Base-by-base conservation (phyloP, 1,140 invertebrate genomes). In the Nephotettix cincticeps region DNA sequence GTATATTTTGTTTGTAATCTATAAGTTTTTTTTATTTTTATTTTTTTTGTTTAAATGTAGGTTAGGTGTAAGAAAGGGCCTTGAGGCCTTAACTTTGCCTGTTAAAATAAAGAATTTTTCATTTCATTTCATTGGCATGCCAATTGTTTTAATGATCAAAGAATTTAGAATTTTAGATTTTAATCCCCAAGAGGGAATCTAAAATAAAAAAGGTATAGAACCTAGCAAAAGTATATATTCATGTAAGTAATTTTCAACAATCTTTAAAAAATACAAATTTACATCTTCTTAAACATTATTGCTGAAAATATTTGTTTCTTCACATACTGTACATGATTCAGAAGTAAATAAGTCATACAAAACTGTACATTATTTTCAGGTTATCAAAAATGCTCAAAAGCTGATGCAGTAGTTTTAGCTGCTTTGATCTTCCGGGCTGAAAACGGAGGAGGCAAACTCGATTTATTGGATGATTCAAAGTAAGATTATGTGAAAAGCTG, bases 401-500 rank as follows among this genome's bases (percentile, higher is more conserved):
- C 93, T 54, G 93, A 97, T 79, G 91, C 93, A 9, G 82, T 90
- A 1, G 86, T 89, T 77, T 80, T 98, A 40, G 95, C 88, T 0
- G 91, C 92, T 23, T 82, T 96, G 0, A 90, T 98, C 32, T 92
- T 94, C 77, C 84, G 92, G 72, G 88, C 92, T 19, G 86, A 90
- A 75, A 93, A 88, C 80, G 91, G 89, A 1, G 87, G 89, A 67
- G 88, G 89, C 13, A 28, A 28, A 28, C 9, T 28, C 3, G 58
- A 63, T 28, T 27, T 63, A 4, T 19, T 28, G 27, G 28, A 63
- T 30, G 28, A 63, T 19, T 28, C 21, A 6, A 63, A 63, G 58
- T 63, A 28, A 63, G 58, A 9, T 23, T 56, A n/a, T n/a, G n/a
- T n/a, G n/a, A n/a, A n/a, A n/a, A n/a, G n/a, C n/a, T n/a, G n/a